Base-by-base conservation (phyloP, 2,888 invertebrate species). In the Dicyrtoma fusca region DNA sequence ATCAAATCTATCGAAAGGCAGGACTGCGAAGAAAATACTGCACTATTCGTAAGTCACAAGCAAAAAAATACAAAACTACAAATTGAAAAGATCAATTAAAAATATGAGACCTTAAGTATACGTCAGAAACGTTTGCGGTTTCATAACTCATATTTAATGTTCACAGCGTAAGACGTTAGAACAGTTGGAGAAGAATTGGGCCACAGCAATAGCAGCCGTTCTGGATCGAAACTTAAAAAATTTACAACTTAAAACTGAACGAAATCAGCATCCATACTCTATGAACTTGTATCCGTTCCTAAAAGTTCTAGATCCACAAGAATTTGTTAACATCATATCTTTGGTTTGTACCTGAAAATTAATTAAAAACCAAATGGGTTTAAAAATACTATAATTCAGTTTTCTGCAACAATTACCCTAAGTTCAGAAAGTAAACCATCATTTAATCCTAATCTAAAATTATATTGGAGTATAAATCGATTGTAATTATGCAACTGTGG, bases 271-370 rank as follows among this genome's bases (percentile, higher is more conserved):
- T 72, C 84, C 68, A 84, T 19, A 86, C 86, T 25, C 74, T 63
- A 86, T 89, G 80, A 87, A 87, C 19, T 84, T 91, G n/a, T 88
- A 88, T 81, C 92, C 93, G 0, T 94, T 90, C 82, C 85, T 94
- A 8, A 87, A 87, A 78, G 86, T 89, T 1, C 83, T 94, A 71
- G 85, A 82, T 45, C 77, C 82, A 1, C 81, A 84, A n/a, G 83
- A 84, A 23, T 86, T 84, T 79, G 84, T 84, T 2, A 84, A 85
- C 63, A 82, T 86, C 14, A 82, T 87, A 47, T 78, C 85, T 69
- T 81, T 83, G 81, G 84, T 83, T 87, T 77, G 86, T 64, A n/a
- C n/a, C n/a, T n/a, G n/a, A n/a, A n/a, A n/a, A n/a, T n/a, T n/a
- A n/a, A n/a, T n/a, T n/a, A n/a, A n/a, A n/a, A n/a, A n/a, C n/a